A percentile compares a stretch with the other conserved stretches of the same genome.
Evolutionary conservation across 2,113 vertebrate genomes (phyloP).

Genomic region (Clarias magur): DNA sequence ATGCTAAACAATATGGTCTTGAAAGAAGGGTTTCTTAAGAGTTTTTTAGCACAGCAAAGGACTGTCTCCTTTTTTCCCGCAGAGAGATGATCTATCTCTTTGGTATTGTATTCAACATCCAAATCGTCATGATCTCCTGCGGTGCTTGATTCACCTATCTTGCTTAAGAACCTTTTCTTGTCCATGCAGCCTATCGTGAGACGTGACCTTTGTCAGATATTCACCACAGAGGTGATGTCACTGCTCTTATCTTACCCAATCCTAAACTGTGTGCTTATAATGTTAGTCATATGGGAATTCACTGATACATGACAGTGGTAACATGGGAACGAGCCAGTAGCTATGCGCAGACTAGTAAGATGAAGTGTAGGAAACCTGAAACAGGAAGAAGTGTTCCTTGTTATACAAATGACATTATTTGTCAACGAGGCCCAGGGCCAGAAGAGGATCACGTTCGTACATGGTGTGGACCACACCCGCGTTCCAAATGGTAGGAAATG

Average conservation of each 20-base stretch:
- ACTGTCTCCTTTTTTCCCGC: too few relatives aligned
- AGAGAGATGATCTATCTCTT: background rate
- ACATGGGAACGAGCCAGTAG: background rate
- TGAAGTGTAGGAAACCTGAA: conserved; percentile 7
- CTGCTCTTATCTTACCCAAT: background rate
- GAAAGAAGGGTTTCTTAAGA: background rate
- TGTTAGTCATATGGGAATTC: background rate
- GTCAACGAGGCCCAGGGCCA: background rate
- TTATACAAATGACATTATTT: conserved; percentile 9
- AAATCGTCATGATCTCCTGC: background rate
- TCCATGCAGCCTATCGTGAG: background rate
- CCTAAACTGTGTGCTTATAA: background rate
- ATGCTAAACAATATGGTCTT: too few relatives aligned
- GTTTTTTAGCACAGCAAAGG: background rate
- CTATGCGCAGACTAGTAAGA: background rate
- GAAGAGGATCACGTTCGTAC: background rate
- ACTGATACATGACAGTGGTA: background rate
- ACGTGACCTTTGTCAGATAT: conserved; percentile 5
- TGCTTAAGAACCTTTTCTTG: background rate
- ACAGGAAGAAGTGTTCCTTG: background rate
- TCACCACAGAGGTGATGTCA: background rate
- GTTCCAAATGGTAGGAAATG: background rate
- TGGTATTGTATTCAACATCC: background rate
- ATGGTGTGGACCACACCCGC: background rate
- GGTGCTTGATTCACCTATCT: background rate